Base-by-base conservation (phyloP, 37 sponge, comb jelly and placozoan genomes). In the Agelas oroides region DNA sequence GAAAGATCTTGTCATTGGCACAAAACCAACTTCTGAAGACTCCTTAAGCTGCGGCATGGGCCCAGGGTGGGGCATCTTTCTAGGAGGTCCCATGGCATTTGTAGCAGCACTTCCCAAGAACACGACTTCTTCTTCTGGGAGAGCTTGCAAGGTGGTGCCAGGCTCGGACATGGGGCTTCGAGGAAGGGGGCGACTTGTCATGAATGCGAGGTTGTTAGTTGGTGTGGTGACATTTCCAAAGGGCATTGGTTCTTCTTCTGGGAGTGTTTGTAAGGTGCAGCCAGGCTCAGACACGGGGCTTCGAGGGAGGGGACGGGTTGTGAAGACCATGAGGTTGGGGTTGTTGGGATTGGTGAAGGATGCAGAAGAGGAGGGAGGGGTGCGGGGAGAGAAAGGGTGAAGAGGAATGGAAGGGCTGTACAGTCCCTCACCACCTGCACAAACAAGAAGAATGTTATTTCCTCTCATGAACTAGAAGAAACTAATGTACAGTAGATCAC, bases 1-100 rank as follows among this genome's bases (percentile, higher is more conserved):
- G 38, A 56, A 17, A 8, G 81, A 69, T 56, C 81, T 69, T 27
- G 23, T 21, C 59, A 80, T 80, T 17, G 69, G 81, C 53, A 56
- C 28, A 71, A 71, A 71, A 21, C 53, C 53, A 2, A 46, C 46
- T 3, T 71, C 73, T 20, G 73, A 19, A 38, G 53, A 39, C 14
- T 71, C 73, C 23, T 38, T 14, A 1, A 71, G 53, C 37, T 27
- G 23, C 12, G 73, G 73, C 27, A 71, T 39, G 20, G 53, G 53
- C 5, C 73, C 73, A 1, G 73, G 73, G 53, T 71, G 73, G 23
- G 73, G 73, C 73, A 71, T 46, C 27, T 71, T 71, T 2, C 53
- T 52, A 1, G 46, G 53, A 1, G 73, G 73, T 12, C 6, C 46
- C 3, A 46, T 8, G 8, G 8, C 46, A 46, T n/a, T n/a, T n/a